Conservation (phyloP, 2,888 invertebrate species). For the Steromphala cineraria region DNA sequence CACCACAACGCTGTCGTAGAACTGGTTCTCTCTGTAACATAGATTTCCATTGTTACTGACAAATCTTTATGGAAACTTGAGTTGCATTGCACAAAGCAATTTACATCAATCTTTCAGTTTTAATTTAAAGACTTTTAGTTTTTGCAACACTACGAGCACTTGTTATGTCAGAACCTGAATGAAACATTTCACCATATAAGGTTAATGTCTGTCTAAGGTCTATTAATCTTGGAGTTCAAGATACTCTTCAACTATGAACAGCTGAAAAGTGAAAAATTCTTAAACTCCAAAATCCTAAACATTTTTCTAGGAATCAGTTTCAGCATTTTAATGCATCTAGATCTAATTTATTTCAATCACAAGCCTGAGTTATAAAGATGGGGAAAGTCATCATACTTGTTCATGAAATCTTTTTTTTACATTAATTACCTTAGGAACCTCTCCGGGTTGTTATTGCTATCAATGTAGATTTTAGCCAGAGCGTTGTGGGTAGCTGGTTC, state of each 20-base stretch:
- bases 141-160: too few relatives aligned
- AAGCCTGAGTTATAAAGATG: too few relatives aligned
- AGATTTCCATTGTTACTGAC: not conserved
- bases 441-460: slow-evolving; percentile 99
- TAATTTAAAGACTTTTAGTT: too few relatives aligned
- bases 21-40: slow-evolving; percentile 82
- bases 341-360: too few relatives aligned
- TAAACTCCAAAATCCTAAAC: not conserved
- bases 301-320: too few relatives aligned
- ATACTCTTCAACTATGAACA: not conserved
- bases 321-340: too few relatives aligned
- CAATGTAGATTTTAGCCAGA: slow-evolving; percentile 99
- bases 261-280: not conserved
- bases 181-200: not conserved
- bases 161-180: too few relatives aligned
- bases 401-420: not conserved
- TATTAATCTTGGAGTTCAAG: not conserved
- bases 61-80: too few relatives aligned
- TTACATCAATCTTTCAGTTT: too few relatives aligned
- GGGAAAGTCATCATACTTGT: not conserved
- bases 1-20: slow-evolving; percentile 94
- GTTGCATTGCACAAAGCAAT: too few relatives aligned
- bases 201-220: not conserved
- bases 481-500: slow-evolving; percentile 99
- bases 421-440: slow-evolving; percentile 83